phyloP scores from a whole-genome alignment of 2,888 invertebrate species.

The Emmelina monodactyla region DNA sequence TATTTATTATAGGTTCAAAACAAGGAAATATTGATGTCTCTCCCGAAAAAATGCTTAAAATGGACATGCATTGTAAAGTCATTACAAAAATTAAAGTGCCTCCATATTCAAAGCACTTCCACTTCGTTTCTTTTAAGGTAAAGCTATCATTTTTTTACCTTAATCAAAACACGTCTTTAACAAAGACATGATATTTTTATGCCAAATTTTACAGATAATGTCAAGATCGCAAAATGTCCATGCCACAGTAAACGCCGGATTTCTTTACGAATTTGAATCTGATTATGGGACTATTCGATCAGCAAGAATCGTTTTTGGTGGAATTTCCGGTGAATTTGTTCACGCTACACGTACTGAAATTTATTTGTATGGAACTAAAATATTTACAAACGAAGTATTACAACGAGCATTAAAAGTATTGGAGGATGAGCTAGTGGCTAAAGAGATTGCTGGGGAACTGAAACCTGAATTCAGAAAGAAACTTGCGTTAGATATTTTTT shows the following conservation, averaged over 20 bases:
- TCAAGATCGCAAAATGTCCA: conserved; percentile 76
- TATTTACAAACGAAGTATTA: conserved; percentile 51
- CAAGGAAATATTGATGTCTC: conserved; percentile 22
- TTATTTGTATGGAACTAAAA: conserved; percentile 30
- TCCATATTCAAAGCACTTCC: conserved; percentile 26
- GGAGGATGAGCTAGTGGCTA: conserved; percentile 65
- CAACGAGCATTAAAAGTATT: conserved; percentile 62
- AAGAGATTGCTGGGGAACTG: conserved; percentile 64
- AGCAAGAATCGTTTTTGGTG: conserved; percentile 70
- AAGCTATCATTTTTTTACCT: conserved; percentile 1
- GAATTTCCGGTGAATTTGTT: conserved; percentile 51
- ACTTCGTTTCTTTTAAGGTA: conserved; percentile 37
- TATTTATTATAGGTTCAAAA: too few species aligned
- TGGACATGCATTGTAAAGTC: conserved; percentile 34
- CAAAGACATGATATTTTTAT: neutral
- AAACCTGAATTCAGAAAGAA: conserved; percentile 66
- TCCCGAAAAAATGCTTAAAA: conserved; percentile 29
- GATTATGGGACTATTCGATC: conserved; percentile 27
- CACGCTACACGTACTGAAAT: conserved; percentile 70
- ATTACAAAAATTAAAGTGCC: conserved; percentile 34
- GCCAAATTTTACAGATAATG: conserved; percentile 65
- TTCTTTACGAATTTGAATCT: conserved; percentile 65
- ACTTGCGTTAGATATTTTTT: conserved; percentile 69
- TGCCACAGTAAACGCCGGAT: conserved; percentile 78
- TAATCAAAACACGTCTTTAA: neutral